phyloP scores from a whole-genome alignment of 1,140 invertebrate genomes.

The Drosophila subpulchrella region DNA sequence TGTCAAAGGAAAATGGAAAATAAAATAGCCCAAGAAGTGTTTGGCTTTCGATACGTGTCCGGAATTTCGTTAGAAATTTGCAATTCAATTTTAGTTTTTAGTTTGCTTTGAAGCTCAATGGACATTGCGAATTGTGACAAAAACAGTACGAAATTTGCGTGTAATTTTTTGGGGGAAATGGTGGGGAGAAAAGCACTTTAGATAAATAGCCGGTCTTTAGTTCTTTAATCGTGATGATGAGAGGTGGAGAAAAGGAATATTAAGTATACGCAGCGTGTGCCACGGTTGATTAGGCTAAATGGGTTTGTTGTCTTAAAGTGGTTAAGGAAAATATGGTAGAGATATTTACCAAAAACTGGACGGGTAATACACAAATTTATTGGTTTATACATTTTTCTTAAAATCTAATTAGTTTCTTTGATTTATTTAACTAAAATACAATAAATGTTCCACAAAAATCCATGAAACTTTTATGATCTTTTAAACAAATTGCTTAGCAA shows the following conservation, averaged over 20 bases:
- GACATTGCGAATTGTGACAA: slow-evolving; percentile 52
- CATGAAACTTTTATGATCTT: slow-evolving; percentile 17
- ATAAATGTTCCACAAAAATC: not conserved
- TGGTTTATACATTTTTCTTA: not conserved
- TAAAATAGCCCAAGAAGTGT: slow-evolving; percentile 33
- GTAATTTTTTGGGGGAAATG: slow-evolving; percentile 6
- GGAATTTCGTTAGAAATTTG: slow-evolving; percentile 74
- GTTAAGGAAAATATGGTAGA: not conserved
- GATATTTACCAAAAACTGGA: not conserved
- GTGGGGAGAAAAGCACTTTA: slow-evolving; percentile 19
- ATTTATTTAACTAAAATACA: slow-evolving; percentile 8
- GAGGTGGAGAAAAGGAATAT: not conserved
- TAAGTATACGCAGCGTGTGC: slow-evolving; percentile 43
- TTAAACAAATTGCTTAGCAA: slow-evolving; percentile 25
- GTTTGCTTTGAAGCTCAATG: slow-evolving; percentile 22
- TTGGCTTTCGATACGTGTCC: slow-evolving; percentile 49
- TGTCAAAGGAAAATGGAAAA: slow-evolving; percentile 66
- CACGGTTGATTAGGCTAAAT: slow-evolving; percentile 11
- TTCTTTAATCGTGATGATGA: not conserved
- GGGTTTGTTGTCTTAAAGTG: slow-evolving; percentile 12
- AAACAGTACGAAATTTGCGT: slow-evolving; percentile 17
- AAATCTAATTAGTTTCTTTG: not conserved
- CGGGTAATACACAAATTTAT: too few species aligned
- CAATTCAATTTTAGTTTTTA: slow-evolving; percentile 68
- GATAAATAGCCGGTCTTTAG: slow-evolving; percentile 29